Conservation (phyloP, 2,113 vertebrate species). For the Fregata magnificens region DNA sequence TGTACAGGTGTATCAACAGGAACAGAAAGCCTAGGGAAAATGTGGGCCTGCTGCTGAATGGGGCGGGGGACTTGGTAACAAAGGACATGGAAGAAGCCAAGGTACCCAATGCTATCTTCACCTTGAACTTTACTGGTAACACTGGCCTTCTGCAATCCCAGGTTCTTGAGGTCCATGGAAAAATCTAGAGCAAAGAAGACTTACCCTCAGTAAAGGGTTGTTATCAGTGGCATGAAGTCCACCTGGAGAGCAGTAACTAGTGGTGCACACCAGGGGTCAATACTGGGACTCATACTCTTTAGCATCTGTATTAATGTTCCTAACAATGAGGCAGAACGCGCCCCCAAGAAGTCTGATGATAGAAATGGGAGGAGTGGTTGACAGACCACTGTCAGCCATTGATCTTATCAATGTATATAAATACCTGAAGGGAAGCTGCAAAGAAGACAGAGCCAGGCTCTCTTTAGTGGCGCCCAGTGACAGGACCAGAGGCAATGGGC, state of each 20-base stretch:
- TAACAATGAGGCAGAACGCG: neutral
- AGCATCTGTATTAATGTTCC: neutral
- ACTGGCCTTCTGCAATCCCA: neutral
- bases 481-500: too few species aligned
- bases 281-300: neutral
- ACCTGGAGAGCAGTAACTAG: neutral
- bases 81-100: neutral
- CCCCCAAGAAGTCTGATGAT: neutral
- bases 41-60: neutral
- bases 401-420: neutral
- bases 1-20: neutral
- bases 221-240: neutral
- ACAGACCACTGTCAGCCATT: neutral
- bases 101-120: neutral
- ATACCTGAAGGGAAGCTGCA: neutral
- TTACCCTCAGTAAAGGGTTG: neutral
- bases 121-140: neutral
- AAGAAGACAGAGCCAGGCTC: neutral
- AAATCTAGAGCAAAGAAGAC: neutral
- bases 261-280: neutral
- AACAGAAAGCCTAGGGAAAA: neutral
- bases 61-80: neutral
- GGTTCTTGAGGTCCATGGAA: neutral
- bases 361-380: neutral
- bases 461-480: too few species aligned